Evolutionary conservation across 1,140 invertebrate species (phyloP), one percentile per base, ranked within the genome.

Genomic region (Macrobrachium rosenbergii): DNA sequence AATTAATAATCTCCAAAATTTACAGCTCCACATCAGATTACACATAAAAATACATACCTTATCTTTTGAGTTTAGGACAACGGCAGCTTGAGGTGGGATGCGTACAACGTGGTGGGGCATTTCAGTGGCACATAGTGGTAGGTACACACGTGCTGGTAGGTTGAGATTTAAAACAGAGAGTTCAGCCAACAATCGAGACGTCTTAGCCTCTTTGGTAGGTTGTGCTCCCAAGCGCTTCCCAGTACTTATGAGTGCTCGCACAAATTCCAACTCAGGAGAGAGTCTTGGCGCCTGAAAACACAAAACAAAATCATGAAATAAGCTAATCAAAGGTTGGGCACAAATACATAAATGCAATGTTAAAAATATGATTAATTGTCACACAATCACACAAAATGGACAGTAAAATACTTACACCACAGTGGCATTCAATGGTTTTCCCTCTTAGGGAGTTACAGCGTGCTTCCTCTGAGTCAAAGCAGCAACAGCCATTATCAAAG

Each of bases 1-100:
- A 37, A 37, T 37, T 37, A 37, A 37, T 37, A 37, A 37, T 37
- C 23, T 67, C 64, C 64, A 67, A 21, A 67, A 67, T 11, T 23
- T 72, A 2, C 19, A 76, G n/a, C 11, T 59, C 8, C 16, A 52
- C 12, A 45, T 43, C 23, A 64, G 16, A 64, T 45, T 52, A 43
- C 21, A 77, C 1, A 21, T 45, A 19, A 19, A 23, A 59, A 28
- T 37, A 79, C 88, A 91, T 92, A 96, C 96, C 94, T 99, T 99
- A 92, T 99, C 98, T 94, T 99, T 99, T 77, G 98, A 99, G 92
- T 99, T 99, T 78, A 99, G 95, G 72, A 99, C 98, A 79, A 98
- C 98, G 73, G 98, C 97, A 88, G 96, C 96, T 90, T 97, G 97
- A 86, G 98, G 97, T 58, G 98, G 97, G 91, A 99, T 96, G 90